phyloP scores from a whole-genome alignment of 2,888 invertebrate species.

The Agrochola lychnidis region DNA sequence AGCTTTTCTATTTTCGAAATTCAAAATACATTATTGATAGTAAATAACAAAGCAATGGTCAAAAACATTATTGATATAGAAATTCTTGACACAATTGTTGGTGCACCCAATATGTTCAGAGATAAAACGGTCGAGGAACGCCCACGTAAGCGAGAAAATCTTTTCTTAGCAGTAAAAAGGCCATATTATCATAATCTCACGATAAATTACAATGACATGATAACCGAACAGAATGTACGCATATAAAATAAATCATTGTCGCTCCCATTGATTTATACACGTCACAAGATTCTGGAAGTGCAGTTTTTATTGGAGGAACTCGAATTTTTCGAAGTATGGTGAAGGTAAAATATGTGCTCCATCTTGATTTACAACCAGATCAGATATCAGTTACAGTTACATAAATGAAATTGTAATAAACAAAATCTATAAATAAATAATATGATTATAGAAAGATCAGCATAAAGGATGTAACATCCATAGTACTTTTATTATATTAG shows the following conservation, averaged over 20 bases:
- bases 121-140: conserved; percentile 58
- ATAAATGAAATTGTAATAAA: neutral
- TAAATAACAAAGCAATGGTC: conserved; percentile 50
- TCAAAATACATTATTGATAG: conserved; percentile 24
- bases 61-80: conserved; percentile 46
- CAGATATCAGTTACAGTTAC: neutral
- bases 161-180: conserved; percentile 54
- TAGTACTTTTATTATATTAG: conserved; percentile 55
- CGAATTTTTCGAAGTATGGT: neutral
- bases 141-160: conserved; percentile 57
- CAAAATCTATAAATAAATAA: conserved; percentile 4
- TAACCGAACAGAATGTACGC: conserved; percentile 66
- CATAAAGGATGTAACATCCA: conserved; percentile 50
- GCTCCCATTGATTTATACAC: conserved; percentile 47
- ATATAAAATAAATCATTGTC: conserved; percentile 67
- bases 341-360: neutral
- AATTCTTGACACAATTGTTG: conserved; percentile 55
- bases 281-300: conserved; percentile 41
- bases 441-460: conserved; percentile 23
- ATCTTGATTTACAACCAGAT: conserved; percentile 6
- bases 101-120: conserved; percentile 53
- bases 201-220: conserved; percentile 72
- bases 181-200: conserved; percentile 74
- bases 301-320: conserved; percentile 21
- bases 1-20: conserved; percentile 20